phyloP scores from a whole-genome alignment of 2,888 invertebrate species.

The Hydrotaea diabolus region DNA sequence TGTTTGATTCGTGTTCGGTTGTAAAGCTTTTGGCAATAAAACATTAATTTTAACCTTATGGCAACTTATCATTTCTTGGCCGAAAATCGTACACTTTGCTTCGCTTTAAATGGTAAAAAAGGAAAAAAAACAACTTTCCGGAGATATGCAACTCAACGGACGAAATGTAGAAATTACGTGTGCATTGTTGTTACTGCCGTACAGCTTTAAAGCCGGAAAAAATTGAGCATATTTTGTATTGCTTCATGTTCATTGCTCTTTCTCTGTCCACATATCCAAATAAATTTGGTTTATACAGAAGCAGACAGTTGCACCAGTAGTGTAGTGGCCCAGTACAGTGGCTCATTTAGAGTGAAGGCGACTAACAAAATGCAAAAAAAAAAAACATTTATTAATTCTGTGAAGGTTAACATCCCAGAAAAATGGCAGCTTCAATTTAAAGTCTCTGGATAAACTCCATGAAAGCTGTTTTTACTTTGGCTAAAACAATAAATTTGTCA shows the following conservation, averaged over 20 bases:
- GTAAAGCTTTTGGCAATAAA: conserved; percentile 3
- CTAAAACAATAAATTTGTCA: too few species aligned
- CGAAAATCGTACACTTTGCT: neutral
- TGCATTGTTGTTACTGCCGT: neutral
- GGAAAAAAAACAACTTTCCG: neutral
- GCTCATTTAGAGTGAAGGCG: too few species aligned
- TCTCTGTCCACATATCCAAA: neutral
- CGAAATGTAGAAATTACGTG: neutral
- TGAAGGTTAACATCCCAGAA: too few species aligned
- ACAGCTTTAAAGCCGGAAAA: neutral
- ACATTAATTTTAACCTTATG: neutral
- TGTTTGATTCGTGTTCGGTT: neutral
- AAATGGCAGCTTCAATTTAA: too few species aligned
- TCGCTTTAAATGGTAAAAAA: neutral
- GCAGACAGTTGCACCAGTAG: too few species aligned
- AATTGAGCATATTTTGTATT: neutral
- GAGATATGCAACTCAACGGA: neutral
- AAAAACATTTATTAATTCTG: too few species aligned
- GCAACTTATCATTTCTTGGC: neutral
- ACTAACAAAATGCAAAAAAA: too few species aligned
- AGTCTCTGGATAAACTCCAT: too few species aligned
- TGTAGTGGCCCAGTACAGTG: too few species aligned
- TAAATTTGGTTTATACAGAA: too few species aligned
- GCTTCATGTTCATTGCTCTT: neutral
- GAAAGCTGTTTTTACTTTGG: too few species aligned